phyloP scores from a whole-genome alignment of 2,797 vertebrate species.

The Petrocephalus sullivani region DNA sequence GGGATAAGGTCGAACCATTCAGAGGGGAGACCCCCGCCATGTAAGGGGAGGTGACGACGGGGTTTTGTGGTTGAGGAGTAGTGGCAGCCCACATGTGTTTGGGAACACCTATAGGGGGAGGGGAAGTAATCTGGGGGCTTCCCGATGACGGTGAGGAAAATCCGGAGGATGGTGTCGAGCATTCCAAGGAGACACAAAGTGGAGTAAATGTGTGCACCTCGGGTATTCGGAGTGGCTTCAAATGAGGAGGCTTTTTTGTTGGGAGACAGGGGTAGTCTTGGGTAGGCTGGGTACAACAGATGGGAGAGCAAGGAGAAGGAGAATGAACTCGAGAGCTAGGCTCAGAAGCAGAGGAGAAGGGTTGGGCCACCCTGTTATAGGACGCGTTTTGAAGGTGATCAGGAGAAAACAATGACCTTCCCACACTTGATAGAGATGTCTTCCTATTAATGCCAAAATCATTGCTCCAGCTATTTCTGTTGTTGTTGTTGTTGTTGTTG shows the following conservation, averaged over 20 bases:
- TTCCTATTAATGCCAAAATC: slow-evolving; percentile 36
- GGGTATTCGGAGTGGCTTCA: slow-evolving; percentile 33
- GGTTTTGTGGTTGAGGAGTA: slow-evolving; percentile 55
- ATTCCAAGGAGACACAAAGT: slow-evolving; percentile 56
- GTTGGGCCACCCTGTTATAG: slow-evolving; percentile 61
- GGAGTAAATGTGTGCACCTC: slow-evolving; percentile 56
- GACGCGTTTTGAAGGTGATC: slow-evolving; percentile 44
- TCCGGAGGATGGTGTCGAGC: slow-evolving; percentile 46
- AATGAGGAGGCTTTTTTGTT: slow-evolving; percentile 58
- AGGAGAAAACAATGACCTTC: slow-evolving; percentile 28
- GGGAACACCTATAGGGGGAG: slow-evolving; percentile 58
- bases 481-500: slow-evolving; percentile 25
- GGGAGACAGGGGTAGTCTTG: slow-evolving; percentile 46
- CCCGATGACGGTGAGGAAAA: slow-evolving; percentile 39
- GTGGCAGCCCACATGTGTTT: slow-evolving; percentile 52
- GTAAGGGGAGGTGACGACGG: slow-evolving; percentile 35
- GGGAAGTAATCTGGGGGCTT: slow-evolving; percentile 56
- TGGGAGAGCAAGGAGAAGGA: slow-evolving; percentile 45
- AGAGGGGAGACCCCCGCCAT: slow-evolving; percentile 23
- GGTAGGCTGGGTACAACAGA: slow-evolving; percentile 53
- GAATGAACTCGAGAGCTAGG: slow-evolving; percentile 72
- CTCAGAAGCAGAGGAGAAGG: slow-evolving; percentile 63
- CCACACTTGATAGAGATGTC: slow-evolving; percentile 17
- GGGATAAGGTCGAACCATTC: slow-evolving; percentile 28
- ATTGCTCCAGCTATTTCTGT: slow-evolving; percentile 18